These are phyloP conservation scores for Leptopilina clavipes DNA, from an alignment of 1,140 invertebrate genomes.

Conservation along the genomic window DNA sequence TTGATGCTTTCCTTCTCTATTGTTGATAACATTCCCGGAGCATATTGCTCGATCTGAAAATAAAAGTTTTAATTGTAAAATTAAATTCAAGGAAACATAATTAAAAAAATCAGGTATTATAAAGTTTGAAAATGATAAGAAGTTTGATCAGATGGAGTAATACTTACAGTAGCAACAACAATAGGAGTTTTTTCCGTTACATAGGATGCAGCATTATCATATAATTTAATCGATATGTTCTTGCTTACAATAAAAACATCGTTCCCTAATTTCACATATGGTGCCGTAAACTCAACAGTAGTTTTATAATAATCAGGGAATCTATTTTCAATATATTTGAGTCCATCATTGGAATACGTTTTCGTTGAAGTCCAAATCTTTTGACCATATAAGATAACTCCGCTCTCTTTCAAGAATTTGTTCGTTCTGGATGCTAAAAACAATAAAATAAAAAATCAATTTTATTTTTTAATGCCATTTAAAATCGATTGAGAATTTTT, in stretches of 20 bases:
- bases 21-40: slow-evolving; percentile 79
- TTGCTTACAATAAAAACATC: slow-evolving; percentile 76
- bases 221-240: slow-evolving; percentile 75
- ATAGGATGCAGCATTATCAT: slow-evolving; percentile 75
- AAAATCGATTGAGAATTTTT: neutral
- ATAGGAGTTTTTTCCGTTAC: slow-evolving; percentile 78
- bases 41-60: slow-evolving; percentile 80
- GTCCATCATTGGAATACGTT: slow-evolving; percentile 76
- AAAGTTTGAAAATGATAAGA: too few relatives aligned
- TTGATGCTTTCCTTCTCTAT: slow-evolving; percentile 56
- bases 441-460: slow-evolving; percentile 37
- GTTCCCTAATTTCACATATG: slow-evolving; percentile 78
- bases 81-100: too few relatives aligned
- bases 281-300: slow-evolving; percentile 75
- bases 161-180: slow-evolving; percentile 77
- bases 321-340: slow-evolving; percentile 79
- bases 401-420: slow-evolving; percentile 78
- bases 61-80: slow-evolving; percentile 28
- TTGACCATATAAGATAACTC: slow-evolving; percentile 78
- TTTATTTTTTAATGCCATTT: neutral
- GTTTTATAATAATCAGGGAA: slow-evolving; percentile 80
- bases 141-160: slow-evolving; percentile 38
- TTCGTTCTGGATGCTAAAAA: slow-evolving; percentile 76
- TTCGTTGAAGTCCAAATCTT: slow-evolving; percentile 77
- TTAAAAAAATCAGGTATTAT: too few relatives aligned